Percentiles rank a stretch among this genome's conserved stretches.
Conservation (phyloP, 2,113 vertebrate genomes). For the Sceloporus tristichus region DNA sequence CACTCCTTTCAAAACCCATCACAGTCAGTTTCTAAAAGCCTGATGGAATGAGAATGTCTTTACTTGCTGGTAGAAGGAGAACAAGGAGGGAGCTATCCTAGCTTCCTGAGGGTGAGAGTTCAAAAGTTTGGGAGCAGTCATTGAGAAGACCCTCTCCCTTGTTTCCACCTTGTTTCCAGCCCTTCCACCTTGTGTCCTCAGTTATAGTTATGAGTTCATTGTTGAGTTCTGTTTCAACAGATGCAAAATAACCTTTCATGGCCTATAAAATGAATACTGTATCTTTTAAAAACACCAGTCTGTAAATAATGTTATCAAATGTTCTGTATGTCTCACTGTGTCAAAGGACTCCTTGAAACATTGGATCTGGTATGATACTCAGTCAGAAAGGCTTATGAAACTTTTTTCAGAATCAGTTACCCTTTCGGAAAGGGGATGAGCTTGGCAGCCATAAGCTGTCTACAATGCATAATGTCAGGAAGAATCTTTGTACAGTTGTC, state of each 20-base stretch:
- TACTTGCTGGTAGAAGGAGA: no score
- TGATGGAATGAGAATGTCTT: no score
- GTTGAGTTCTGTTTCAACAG: background rate
- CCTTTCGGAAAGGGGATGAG: conserved; percentile 13
- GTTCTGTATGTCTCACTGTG: background rate
- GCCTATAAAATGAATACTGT: conserved; percentile 1
- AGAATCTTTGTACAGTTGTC: background rate
- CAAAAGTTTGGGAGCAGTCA: no score
- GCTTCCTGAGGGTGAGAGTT: no score
- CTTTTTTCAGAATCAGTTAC: background rate
- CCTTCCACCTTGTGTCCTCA: no score
- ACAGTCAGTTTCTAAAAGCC: no score
- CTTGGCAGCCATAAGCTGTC: conserved; percentile 23
- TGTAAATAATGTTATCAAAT: background rate
- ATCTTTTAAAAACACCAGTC: background rate
- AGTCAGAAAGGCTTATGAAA: conserved; percentile 4
- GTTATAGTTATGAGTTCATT: background rate
- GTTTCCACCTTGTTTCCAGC: no score
- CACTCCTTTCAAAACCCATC: no score
- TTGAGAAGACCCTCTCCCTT: no score
- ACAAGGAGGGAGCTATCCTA: no score
- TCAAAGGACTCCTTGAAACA: background rate
- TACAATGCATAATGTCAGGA: conserved; percentile 38
- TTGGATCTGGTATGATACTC: background rate
- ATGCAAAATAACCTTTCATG: background rate